Conservation (phyloP, 2,113 vertebrate species). For the Dermatemys mawii region DNA sequence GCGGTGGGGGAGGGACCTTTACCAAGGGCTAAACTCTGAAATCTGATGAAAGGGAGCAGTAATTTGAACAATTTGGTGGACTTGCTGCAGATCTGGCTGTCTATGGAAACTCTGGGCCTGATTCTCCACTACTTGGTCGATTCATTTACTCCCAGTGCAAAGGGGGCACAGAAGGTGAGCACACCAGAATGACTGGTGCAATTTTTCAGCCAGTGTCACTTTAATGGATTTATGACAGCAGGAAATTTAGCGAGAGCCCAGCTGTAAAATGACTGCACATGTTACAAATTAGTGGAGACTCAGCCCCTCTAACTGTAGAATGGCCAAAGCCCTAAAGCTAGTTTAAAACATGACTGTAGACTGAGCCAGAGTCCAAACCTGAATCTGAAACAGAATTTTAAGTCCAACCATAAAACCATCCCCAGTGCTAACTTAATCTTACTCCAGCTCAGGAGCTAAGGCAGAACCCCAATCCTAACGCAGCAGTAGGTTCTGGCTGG, state of each 20-base stretch:
- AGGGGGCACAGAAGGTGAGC: fast-evolving
- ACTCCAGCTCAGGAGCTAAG: background rate
- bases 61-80: background rate
- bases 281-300: background rate
- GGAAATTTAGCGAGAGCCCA: background rate
- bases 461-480: background rate
- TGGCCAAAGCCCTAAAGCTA: background rate
- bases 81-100: fast-evolving
- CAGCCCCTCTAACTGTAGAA: background rate
- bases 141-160: fast-evolving
- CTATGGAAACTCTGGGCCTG: background rate
- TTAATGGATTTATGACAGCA: background rate
- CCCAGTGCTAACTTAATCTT: background rate
- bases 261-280: background rate
- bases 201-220: background rate
- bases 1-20: background rate
- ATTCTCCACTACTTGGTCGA: background rate
- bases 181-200: fast-evolving
- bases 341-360: background rate
- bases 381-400: background rate
- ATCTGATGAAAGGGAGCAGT: background rate
- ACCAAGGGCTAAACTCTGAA: background rate
- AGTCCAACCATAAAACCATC: background rate
- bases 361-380: background rate
- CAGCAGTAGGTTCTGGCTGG: background rate